These are phyloP conservation scores for Glossosoma conforme DNA, from an alignment of 1,140 invertebrate genomes.

Conservation along the genomic window DNA sequence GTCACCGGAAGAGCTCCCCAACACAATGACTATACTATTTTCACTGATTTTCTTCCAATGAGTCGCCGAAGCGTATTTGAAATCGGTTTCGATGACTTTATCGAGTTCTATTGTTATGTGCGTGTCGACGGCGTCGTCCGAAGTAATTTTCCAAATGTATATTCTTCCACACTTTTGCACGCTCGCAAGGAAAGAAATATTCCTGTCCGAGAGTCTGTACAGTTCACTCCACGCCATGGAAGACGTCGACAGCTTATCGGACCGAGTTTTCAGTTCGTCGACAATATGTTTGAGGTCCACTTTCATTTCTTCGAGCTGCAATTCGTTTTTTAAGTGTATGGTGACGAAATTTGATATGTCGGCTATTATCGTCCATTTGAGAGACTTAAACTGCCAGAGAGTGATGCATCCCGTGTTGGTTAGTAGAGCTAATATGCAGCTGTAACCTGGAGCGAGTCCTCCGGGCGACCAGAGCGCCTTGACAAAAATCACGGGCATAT, in stretches of 20 bases:
- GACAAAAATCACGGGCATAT: conserved; percentile 5
- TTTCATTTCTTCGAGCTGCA: background rate
- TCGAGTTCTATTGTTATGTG: background rate
- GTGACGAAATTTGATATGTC: conserved; percentile 13
- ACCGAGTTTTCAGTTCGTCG: background rate
- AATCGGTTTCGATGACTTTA: background rate
- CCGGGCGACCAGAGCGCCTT: conserved; percentile 9
- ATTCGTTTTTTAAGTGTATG: background rate
- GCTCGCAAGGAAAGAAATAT: conserved; percentile 5
- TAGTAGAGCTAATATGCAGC: conserved; percentile 9
- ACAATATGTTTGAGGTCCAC: background rate
- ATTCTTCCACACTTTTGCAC: conserved; percentile 12
- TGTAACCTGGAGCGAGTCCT: background rate
- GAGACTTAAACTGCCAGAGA: conserved; percentile 9
- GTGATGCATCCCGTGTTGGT: conserved; percentile 11
- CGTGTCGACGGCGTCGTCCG: background rate
- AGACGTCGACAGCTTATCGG: conserved; percentile 7
- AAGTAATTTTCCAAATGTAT: conserved; percentile 13
- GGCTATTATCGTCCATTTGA: conserved; percentile 2
- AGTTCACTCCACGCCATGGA: conserved; percentile 10
- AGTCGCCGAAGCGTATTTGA: background rate
- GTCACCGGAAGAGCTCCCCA: background rate
- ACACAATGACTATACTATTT: background rate
- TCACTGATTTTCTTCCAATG: conserved; percentile 1
- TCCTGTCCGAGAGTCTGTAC: background rate